Percentiles rank a stretch among this genome's conserved stretches.
Conservation (phyloP, 2,888 invertebrate genomes). For the Meliscaeva auricollis region DNA sequence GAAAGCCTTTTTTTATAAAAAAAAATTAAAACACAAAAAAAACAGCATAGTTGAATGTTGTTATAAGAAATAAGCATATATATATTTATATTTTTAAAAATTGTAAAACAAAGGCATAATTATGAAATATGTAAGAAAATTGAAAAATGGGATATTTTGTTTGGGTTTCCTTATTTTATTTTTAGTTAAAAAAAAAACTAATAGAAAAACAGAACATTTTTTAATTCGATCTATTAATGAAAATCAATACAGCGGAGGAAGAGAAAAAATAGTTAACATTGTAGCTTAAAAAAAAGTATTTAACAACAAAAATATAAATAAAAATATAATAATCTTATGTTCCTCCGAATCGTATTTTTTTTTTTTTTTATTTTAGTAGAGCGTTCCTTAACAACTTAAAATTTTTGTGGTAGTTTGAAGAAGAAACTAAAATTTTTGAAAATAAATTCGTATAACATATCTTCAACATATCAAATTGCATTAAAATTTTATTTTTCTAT, state of each 20-base stretch:
- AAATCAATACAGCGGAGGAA: slow-evolving; percentile 61
- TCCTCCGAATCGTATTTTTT: slow-evolving; percentile 47
- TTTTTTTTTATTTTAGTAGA: background rate
- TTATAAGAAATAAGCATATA: slow-evolving; percentile 50
- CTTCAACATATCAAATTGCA: slow-evolving; percentile 70
- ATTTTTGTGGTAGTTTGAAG: slow-evolving; percentile 47
- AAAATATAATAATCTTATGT: slow-evolving; percentile 45
- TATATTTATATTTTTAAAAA: slow-evolving; percentile 44
- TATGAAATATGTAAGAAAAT: background rate
- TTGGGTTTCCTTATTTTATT: background rate
- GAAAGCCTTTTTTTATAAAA: slow-evolving; percentile 61
- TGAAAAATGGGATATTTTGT: background rate
- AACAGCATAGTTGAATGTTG: slow-evolving; percentile 46
- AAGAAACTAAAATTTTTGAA: background rate
- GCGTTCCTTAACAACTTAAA: slow-evolving; percentile 10
- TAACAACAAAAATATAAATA: slow-evolving; percentile 46
- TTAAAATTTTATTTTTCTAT: slow-evolving; percentile 52
- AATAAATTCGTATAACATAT: slow-evolving; percentile 65
- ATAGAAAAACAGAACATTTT: slow-evolving; percentile 12
- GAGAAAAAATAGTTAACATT: slow-evolving; percentile 77
- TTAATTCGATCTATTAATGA: slow-evolving; percentile 32
- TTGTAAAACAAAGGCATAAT: slow-evolving; percentile 16
- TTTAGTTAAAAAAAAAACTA: slow-evolving; percentile 12
- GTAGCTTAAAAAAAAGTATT: slow-evolving; percentile 69
- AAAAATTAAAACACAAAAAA: slow-evolving; percentile 58